Conservation (phyloP, 2,113 vertebrate genomes). For the Merops nubicus region DNA sequence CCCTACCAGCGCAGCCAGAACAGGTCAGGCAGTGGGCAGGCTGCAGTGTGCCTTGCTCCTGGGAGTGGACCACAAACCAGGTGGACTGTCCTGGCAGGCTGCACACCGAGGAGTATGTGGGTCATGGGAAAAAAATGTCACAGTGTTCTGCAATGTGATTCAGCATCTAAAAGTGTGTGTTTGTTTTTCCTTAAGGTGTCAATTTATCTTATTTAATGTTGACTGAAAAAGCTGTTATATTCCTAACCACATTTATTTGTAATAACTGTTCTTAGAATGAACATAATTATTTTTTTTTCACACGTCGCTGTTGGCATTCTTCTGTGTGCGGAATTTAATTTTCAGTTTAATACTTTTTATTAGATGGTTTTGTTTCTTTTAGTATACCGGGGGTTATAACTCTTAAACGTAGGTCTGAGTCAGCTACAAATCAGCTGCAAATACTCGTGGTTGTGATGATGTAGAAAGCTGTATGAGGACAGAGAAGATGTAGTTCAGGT, state of each 20-base stretch:
- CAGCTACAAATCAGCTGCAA: background rate
- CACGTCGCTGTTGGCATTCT: background rate
- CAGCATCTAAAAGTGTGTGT: constrained; percentile 8
- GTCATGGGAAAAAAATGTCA: background rate
- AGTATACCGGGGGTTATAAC: background rate
- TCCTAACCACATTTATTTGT: background rate
- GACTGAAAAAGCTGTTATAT: constrained; percentile 20
- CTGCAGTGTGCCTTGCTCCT: background rate
- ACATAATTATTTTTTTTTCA: background rate
- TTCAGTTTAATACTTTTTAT: background rate
- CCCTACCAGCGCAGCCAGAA: background rate
- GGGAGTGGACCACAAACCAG: background rate
- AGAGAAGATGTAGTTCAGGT: background rate
- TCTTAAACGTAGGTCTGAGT: background rate
- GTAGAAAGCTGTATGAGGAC: background rate
- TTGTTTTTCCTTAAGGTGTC: background rate
- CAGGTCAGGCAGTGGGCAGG: rapidly evolving
- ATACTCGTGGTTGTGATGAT: background rate
- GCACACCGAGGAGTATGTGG: background rate
- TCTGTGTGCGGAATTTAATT: background rate
- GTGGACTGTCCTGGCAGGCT: background rate
- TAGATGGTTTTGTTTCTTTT: background rate
- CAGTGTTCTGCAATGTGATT: constrained; percentile 8
- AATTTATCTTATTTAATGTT: background rate
- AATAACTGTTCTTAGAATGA: background rate